These are phyloP conservation scores for Seira musarum DNA, from an alignment of 2,888 invertebrate genomes.

Conservation along the genomic window DNA sequence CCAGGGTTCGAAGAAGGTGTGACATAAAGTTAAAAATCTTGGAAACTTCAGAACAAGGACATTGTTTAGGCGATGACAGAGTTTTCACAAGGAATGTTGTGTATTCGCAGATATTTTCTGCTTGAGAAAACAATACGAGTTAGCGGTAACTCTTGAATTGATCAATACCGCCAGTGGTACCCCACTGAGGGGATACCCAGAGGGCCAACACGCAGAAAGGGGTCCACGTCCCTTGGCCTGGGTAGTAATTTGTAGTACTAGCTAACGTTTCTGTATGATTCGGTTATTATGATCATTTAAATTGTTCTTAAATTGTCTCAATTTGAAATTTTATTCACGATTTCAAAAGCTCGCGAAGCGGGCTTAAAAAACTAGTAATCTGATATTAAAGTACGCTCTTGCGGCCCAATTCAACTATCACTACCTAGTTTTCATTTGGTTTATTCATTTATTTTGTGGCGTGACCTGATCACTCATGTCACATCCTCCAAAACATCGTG, in stretches of 20 bases:
- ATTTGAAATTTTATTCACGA: no score
- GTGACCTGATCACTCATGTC: no score
- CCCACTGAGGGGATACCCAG: not conserved
- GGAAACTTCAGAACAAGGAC: conserved; percentile 20
- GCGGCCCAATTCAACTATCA: no score
- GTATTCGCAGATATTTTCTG: conserved; percentile 31
- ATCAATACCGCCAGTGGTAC: conserved; percentile 41
- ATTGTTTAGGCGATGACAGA: not conserved
- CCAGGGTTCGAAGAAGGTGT: conserved; percentile 19
- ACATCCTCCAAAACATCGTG: no score
- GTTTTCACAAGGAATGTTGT: conserved; percentile 49
- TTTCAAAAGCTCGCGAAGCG: no score
- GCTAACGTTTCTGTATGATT: conserved; percentile 19
- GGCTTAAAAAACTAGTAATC: no score
- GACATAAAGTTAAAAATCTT: conserved; percentile 32
- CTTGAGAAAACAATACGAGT: not conserved
- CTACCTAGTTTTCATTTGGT: no score
- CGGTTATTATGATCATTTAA: no score
- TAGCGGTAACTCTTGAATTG: not conserved
- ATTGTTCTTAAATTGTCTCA: no score
- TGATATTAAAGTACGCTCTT: no score
- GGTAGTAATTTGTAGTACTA: conserved; percentile 29
- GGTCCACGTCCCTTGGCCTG: conserved; percentile 52
- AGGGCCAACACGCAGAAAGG: conserved; percentile 44
- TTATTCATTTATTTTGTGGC: no score